phyloP scores from a whole-genome alignment of 2,888 invertebrate genomes.

The Ennomos fuscantarius region DNA sequence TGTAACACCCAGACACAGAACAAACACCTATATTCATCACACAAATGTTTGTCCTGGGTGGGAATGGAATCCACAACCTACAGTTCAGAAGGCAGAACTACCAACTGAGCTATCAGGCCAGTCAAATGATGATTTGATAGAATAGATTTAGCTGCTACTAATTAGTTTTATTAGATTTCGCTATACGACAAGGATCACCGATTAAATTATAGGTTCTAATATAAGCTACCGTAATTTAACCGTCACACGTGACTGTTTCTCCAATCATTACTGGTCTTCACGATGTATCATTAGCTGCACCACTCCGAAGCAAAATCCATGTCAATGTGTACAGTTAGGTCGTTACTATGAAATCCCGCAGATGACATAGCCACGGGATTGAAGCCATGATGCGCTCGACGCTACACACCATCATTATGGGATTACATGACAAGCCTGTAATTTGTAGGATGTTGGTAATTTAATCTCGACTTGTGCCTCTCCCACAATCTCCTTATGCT shows the following conservation, averaged over 20 bases:
- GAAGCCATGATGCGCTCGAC: conserved; percentile 33
- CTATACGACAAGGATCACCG: too few species aligned
- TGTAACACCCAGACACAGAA: too few species aligned
- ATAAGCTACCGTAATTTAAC: conserved; percentile 13
- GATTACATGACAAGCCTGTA: conserved; percentile 28
- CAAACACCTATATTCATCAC: too few species aligned
- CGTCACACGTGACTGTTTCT: conserved; percentile 34
- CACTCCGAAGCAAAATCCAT: conserved; percentile 38
- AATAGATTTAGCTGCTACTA: too few species aligned
- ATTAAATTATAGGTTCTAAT: too few species aligned
- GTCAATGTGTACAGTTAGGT: conserved; percentile 47
- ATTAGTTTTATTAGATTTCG: too few species aligned
- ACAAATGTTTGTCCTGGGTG: too few species aligned
- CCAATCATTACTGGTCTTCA: conserved; percentile 30
- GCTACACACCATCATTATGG: conserved; percentile 23
- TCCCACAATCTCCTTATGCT: background rate
- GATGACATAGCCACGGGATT: conserved; percentile 41
- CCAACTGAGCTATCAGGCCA: too few species aligned
- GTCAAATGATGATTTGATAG: too few species aligned
- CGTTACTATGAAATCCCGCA: conserved; percentile 41
- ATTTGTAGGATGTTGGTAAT: conserved; percentile 20
- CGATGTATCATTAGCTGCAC: conserved; percentile 33
- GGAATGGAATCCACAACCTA: too few species aligned
- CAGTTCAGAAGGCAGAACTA: too few species aligned
- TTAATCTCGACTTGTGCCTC: conserved; percentile 8